Evolutionary conservation across 53 echinoderm and acorn worm species (phyloP), one percentile per base, ranked within the genome.

Genomic region (Holothuria leucospilota): DNA sequence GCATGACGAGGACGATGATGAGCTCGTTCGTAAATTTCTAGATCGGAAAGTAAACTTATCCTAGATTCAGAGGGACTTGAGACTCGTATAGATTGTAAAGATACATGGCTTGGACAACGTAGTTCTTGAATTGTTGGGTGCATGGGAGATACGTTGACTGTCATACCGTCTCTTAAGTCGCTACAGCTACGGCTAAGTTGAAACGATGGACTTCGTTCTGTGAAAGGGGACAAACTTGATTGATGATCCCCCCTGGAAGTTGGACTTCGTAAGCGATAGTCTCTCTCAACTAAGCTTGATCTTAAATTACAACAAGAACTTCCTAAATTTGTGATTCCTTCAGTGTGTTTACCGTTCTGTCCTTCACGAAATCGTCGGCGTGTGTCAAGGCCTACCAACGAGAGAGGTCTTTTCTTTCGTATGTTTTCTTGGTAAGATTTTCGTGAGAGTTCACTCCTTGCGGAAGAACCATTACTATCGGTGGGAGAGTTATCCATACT

Each of bases 61-160:
- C 94, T 85, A 68, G 94, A 94, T 63, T 95, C 96, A 41, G 96
- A 92, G n/a, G 96, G 96, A 20, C 91, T 91, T 1, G 96, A 95
- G 15, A 95, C 91, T 28, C 92, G 91, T 1, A 89, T 93, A 20
- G 96, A 96, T 60, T 90, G 87, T 8, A 96, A 69, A 1, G 96
- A 96, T 13, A 96, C 63, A 56, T 96, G 96, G 61, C 96, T 96
- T 6, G 96, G 95, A 61, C 92, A 95, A 28, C 94, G 87, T 16
- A 91, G 89, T 29, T 82, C 73, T 26, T 83, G 65, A 27, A 91
- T 87, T 67, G 87, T 91, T 25, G 81, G 87, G 60, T 91, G 86
- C 18, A 88, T 71, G 61, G 85, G 75, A 51, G 86, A 89, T 46
- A 68, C 82, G 14, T 84, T 86, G 0, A 72, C 29, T 21, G 68